phyloP scores from a whole-genome alignment of 1,140 invertebrate genomes.

The Pogonus chalceus region DNA sequence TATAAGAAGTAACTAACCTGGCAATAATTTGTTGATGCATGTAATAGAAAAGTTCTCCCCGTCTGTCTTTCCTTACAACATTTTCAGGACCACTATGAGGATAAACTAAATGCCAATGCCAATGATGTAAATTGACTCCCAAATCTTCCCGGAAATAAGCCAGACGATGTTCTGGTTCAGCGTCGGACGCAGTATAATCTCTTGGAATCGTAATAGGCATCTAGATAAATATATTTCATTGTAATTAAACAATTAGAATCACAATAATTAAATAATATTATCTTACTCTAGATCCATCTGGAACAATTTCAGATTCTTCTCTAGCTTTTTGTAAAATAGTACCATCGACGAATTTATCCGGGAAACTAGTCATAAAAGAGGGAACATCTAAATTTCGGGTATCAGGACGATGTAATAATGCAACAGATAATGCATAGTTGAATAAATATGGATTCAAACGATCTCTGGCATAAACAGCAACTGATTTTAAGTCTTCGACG shows the following conservation, averaged over 20 bases:
- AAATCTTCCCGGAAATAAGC: conserved; percentile 67
- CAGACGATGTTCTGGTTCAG: conserved; percentile 62
- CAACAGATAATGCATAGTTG: conserved; percentile 66
- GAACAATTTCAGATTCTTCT: conserved; percentile 55
- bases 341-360: conserved; percentile 67
- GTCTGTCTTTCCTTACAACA: conserved; percentile 56
- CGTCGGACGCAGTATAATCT: conserved; percentile 62
- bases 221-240: background rate
- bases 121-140: conserved; percentile 68
- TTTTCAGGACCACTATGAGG: conserved; percentile 51
- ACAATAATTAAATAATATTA: conserved; percentile 17
- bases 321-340: conserved; percentile 54
- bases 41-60: conserved; percentile 68
- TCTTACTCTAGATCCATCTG: conserved; percentile 49
- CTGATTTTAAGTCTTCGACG: conserved; percentile 57
- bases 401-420: conserved; percentile 61
- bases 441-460: conserved; percentile 67
- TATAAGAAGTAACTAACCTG: conserved; percentile 29
- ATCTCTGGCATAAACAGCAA: conserved; percentile 60
- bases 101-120: conserved; percentile 78
- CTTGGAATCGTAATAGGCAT: conserved; percentile 56
- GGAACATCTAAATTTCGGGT: conserved; percentile 61
- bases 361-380: conserved; percentile 59
- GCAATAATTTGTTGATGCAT: conserved; percentile 67
- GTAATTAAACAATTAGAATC: background rate